Percentiles rank a stretch among this genome's conserved stretches.
These are phyloP conservation scores for Morinoia aosen DNA, from an alignment of 2,888 invertebrate species.

Conservation along the genomic window DNA sequence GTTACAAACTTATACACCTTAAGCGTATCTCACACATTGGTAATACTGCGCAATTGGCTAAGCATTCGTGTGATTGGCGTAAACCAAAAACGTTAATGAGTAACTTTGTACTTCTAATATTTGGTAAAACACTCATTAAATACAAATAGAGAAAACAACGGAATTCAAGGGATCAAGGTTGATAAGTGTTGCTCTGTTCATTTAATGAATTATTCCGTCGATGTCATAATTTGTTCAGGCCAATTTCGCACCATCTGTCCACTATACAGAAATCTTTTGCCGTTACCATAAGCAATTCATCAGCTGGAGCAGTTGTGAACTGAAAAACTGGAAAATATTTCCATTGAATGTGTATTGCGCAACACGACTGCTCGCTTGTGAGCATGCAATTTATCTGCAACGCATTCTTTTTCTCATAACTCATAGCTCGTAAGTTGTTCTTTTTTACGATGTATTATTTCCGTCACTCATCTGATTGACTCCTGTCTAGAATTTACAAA, in stretches of 20 bases:
- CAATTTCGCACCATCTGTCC: background rate
- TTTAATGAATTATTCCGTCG: background rate
- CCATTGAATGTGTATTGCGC: background rate
- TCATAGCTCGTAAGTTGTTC: background rate
- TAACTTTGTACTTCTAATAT: background rate
- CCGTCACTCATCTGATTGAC: background rate
- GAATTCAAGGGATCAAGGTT: background rate
- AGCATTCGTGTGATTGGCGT: background rate
- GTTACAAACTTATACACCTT: background rate
- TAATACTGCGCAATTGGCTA: background rate
- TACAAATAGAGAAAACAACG: background rate
- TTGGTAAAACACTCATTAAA: background rate
- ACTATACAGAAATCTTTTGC: background rate
- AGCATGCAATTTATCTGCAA: background rate
- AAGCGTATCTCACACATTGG: background rate
- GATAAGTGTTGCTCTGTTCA: background rate
- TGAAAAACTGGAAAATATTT: background rate
- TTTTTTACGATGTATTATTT: background rate
- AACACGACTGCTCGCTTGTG: background rate
- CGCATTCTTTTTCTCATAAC: background rate
- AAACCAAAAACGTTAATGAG: background rate
- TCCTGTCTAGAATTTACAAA: background rate
- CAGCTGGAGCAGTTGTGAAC: background rate
- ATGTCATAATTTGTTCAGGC: background rate
- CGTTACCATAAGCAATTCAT: background rate